Evolutionary conservation across 1,140 invertebrate genomes (phyloP).

Genomic region (Neocloeon triangulifer): DNA sequence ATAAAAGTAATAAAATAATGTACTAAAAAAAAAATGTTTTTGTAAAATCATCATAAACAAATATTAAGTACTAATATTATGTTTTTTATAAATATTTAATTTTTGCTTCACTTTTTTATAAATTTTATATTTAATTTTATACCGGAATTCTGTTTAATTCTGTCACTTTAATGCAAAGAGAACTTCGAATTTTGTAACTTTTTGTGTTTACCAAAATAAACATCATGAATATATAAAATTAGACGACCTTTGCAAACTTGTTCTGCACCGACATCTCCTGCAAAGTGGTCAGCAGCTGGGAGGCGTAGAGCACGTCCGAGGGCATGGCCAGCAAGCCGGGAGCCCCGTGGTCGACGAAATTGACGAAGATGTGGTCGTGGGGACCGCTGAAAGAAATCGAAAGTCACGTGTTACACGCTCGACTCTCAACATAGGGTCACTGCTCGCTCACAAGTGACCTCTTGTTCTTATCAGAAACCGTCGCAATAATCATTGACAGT

Average conservation of each 20-base stretch:
- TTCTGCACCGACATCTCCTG: slow-evolving; percentile 22
- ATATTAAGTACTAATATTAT: too few species aligned
- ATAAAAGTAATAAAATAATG: too few species aligned
- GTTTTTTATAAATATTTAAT: too few species aligned
- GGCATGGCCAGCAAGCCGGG: slow-evolving; percentile 33
- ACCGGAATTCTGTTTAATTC: too few species aligned
- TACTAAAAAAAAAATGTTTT: too few species aligned
- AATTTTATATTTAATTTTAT: too few species aligned
- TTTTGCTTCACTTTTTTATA: too few species aligned
- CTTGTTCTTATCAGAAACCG: too few species aligned
- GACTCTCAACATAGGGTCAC: neutral
- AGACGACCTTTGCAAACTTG: slow-evolving; percentile 17
- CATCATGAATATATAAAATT: slow-evolving; percentile 4
- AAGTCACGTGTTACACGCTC: slow-evolving; percentile 4
- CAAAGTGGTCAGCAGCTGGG: slow-evolving; percentile 16
- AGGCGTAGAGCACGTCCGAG: slow-evolving; percentile 13
- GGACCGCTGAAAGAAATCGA: slow-evolving; percentile 21
- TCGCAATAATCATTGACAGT: too few species aligned
- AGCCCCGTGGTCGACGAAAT: slow-evolving; percentile 41
- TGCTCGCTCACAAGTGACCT: neutral
- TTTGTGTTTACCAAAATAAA: neutral
- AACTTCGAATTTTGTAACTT: too few species aligned
- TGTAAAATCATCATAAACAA: too few species aligned
- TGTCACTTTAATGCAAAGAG: too few species aligned
- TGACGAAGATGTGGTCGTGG: slow-evolving; percentile 35